Evolutionary conservation across 2,113 vertebrate species (phyloP).

Genomic region (Myrmecophaga tridactyla): DNA sequence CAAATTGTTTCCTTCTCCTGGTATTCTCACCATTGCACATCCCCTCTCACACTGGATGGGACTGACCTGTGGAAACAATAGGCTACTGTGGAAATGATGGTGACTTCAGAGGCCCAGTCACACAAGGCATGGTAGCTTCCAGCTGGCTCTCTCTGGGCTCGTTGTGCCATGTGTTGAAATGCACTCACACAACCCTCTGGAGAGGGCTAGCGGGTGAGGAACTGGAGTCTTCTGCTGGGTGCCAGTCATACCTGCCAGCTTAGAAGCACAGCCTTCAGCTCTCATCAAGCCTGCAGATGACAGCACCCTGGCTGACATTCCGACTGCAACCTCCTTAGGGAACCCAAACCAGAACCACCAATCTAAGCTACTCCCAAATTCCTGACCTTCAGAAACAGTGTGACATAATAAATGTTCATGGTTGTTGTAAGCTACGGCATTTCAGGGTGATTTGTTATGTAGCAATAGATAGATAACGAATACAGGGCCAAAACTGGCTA

Average conservation of each 20-base stretch:
- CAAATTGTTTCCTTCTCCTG: not conserved
- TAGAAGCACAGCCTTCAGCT: not conserved
- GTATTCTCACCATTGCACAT: not conserved
- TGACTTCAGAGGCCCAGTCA: not conserved
- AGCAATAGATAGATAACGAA: too few species aligned
- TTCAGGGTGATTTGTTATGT: not conserved
- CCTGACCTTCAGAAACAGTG: not conserved
- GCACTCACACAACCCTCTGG: not conserved
- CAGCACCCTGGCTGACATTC: not conserved
- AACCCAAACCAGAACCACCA: not conserved
- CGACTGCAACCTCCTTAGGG: fast-evolving
- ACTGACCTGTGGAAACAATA: not conserved
- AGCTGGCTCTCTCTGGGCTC: too few species aligned
- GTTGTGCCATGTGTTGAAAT: not conserved
- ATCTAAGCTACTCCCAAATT: not conserved
- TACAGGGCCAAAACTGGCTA: fast-evolving
- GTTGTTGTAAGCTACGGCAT: not conserved
- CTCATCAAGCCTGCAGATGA: not conserved
- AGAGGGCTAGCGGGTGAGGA: not conserved
- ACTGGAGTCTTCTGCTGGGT: not conserved
- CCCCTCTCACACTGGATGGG: not conserved
- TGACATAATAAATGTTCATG: fast-evolving
- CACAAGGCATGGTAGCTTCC: not conserved
- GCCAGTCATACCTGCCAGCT: not conserved
- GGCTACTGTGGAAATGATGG: not conserved